Conservation (phyloP, 1,140 invertebrate genomes). For the Polypedilum vanderplanki region DNA sequence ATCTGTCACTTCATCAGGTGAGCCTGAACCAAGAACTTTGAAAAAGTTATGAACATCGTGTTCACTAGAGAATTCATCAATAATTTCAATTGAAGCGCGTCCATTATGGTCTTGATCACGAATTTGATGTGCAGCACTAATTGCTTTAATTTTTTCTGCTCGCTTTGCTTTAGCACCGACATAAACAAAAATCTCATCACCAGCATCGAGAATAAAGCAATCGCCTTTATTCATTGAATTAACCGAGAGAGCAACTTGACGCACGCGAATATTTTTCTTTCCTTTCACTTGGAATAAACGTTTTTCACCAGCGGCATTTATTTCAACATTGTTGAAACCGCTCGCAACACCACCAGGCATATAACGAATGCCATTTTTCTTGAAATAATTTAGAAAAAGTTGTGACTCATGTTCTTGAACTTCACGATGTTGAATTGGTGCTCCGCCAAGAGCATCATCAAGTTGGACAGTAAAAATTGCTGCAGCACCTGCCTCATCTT, state of each 20-base stretch:
- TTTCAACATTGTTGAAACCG: conserved; percentile 77
- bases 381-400: conserved; percentile 73
- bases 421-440: conserved; percentile 83
- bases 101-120: conserved; percentile 79
- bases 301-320: conserved; percentile 62
- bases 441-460: conserved; percentile 75
- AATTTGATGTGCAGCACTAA: conserved; percentile 70
- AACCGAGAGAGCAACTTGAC: conserved; percentile 66
- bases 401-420: conserved; percentile 76
- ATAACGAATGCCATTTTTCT: conserved; percentile 57
- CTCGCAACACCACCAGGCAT: conserved; percentile 73
- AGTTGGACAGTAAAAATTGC: conserved; percentile 80
- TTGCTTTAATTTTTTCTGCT: conserved; percentile 69
- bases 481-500: conserved; percentile 80
- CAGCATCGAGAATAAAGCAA: conserved; percentile 79
- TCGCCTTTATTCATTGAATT: conserved; percentile 84
- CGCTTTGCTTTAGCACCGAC: conserved; percentile 60
- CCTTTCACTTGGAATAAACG: conserved; percentile 84
- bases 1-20: conserved; percentile 56
- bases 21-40: conserved; percentile 62
- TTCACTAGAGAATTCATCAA: conserved; percentile 59
- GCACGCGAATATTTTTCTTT: conserved; percentile 74
- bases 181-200: conserved; percentile 70
- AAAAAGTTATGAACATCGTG: conserved; percentile 62
- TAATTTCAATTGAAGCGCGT: conserved; percentile 60